Evolutionary conservation across 2,797 vertebrate species (phyloP), one percentile per base, ranked within the genome.

Genomic region (Naso thynnoides): DNA sequence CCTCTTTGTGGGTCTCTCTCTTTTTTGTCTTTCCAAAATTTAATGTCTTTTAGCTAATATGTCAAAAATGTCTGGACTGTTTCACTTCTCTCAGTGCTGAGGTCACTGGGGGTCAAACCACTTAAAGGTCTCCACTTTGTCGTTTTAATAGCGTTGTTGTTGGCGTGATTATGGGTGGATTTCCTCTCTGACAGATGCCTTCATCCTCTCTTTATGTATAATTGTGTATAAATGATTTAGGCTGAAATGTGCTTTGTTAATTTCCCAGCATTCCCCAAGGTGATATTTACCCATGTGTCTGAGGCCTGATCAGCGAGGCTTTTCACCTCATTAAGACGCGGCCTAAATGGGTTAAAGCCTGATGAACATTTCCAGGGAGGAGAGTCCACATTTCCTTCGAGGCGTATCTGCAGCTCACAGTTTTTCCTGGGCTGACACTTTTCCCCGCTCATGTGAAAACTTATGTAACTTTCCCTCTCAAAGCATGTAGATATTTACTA

Each of bases 391-490:
- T 84, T 93, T 92, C 88, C 91, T 87, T 68, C 61, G 18, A 54
- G 75, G 72, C 82, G 6, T 92, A 93, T 92, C 91, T 88, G 76
- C 79, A 71, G 76, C 72, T 41, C 8, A 8, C 89, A 92, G 86
- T 82, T 93, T 89, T 94, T 93, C 91, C 91, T 91, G 79, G 18
- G 45, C 71, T 44, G 76, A 82, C 81, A 66, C 77, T 60, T 84
- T 88, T 70, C 13, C 10, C 42, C 42, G 26, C 62, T 56, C 59
- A 86, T 74, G 57, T 71, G 41, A 79, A 73, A 47, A 70, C 50
- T 76, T 73, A 64, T 41, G 53, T 23, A 56, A 68, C 63, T 29
- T 53, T 79, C 44, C 39, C 21, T 61, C 31, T 68, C 23, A 62
- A 61, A 79, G 73, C 72, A 79, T n/a, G 54, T 1, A 50, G 11